phyloP scores from a whole-genome alignment of 1,140 invertebrate species.

The Goniozus legneri region DNA sequence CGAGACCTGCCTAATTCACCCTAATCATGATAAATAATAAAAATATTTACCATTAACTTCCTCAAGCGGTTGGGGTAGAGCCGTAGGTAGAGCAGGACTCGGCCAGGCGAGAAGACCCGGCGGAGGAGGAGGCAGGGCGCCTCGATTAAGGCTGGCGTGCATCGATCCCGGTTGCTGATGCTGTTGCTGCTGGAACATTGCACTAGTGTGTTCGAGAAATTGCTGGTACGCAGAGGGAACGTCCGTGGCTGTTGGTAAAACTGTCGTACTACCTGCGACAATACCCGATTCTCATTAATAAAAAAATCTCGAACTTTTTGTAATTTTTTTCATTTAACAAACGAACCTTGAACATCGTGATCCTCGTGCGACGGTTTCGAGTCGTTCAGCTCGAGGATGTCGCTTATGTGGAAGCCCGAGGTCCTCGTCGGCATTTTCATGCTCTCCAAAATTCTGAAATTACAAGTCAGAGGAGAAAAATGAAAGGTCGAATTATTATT shows the following conservation, averaged over 20 bases:
- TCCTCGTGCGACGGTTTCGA: slow-evolving; percentile 41
- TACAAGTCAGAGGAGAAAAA: background rate
- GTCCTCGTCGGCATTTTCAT: slow-evolving; percentile 58
- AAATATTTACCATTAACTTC: slow-evolving; percentile 49
- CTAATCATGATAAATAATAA: too few relatives aligned
- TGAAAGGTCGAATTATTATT: background rate
- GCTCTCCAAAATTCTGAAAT: slow-evolving; percentile 55
- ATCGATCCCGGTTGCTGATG: slow-evolving; percentile 18
- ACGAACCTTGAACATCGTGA: slow-evolving; percentile 38
- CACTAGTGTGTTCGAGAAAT: slow-evolving; percentile 46
- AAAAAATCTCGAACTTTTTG: too few relatives aligned
- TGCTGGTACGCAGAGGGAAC: slow-evolving; percentile 47
- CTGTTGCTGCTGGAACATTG: slow-evolving; percentile 45
- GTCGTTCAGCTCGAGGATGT: slow-evolving; percentile 67
- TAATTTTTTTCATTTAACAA: background rate
- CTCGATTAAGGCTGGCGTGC: slow-evolving; percentile 41
- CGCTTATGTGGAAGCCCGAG: slow-evolving; percentile 72
- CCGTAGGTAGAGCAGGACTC: slow-evolving; percentile 27
- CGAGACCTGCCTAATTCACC: too few relatives aligned
- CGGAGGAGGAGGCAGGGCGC: slow-evolving; percentile 35
- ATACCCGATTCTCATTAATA: too few relatives aligned
- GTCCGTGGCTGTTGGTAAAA: slow-evolving; percentile 37
- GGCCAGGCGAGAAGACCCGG: slow-evolving; percentile 43
- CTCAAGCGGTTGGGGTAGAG: slow-evolving; percentile 39
- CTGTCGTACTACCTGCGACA: slow-evolving; percentile 36